Percentiles rank a stretch among this genome's conserved stretches.
phyloP scores from a whole-genome alignment of 2,113 vertebrate genomes.

The Glareola pratincola region DNA sequence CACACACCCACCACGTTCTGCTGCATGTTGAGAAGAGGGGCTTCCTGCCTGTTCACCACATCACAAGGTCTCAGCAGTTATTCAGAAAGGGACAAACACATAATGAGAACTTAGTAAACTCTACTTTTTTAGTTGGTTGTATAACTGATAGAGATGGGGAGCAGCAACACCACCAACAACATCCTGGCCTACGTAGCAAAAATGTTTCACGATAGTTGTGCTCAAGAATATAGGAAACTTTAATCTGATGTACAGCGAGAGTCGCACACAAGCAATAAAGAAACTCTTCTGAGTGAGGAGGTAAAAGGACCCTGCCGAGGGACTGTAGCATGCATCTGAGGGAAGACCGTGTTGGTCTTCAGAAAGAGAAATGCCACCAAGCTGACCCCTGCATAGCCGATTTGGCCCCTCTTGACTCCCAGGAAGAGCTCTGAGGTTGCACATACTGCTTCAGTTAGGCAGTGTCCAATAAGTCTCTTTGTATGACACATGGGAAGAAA shows the following conservation, averaged over 20 bases:
- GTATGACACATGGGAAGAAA: background rate
- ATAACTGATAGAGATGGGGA: background rate
- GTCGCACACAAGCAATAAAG: background rate
- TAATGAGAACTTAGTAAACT: background rate
- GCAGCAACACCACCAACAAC: background rate
- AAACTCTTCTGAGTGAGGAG: background rate
- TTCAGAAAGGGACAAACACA: background rate
- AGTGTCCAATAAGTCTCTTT: background rate
- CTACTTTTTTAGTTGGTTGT: background rate
- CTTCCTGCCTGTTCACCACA: background rate
- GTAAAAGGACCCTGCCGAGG: background rate
- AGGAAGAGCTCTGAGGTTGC: background rate
- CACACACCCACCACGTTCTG: background rate
- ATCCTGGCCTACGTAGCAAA: background rate
- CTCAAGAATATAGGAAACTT: background rate
- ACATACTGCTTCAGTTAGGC: background rate
- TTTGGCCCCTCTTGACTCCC: background rate
- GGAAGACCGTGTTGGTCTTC: background rate
- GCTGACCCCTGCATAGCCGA: background rate
- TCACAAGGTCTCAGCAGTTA: background rate
- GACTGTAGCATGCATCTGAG: background rate
- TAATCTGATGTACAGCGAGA: background rate
- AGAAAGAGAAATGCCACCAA: background rate
- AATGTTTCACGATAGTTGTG: background rate
- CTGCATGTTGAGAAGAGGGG: background rate